These are phyloP conservation scores for Pilophorus perplexus DNA, from an alignment of 2,888 invertebrate species.

Conservation along the genomic window DNA sequence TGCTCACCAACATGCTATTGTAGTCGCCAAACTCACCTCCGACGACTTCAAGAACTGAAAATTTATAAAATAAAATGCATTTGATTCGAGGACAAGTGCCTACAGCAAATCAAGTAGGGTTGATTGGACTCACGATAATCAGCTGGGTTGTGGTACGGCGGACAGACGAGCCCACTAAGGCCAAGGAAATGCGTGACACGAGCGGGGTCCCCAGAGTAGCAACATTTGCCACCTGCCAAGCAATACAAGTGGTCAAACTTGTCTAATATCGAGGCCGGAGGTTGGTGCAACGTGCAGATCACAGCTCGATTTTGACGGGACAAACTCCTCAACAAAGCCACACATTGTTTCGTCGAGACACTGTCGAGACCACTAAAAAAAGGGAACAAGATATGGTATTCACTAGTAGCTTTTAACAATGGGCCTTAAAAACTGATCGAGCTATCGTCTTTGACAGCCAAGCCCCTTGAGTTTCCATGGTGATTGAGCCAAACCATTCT, in stretches of 20 bases:
- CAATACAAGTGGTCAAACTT: slow-evolving; percentile 88
- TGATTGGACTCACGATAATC: slow-evolving; percentile 84
- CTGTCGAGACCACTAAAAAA: slow-evolving; percentile 72
- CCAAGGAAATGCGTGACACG: slow-evolving; percentile 74
- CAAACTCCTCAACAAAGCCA: slow-evolving; percentile 74
- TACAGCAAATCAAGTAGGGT: too few relatives aligned
- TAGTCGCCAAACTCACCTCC: slow-evolving; percentile 70
- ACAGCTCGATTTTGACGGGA: slow-evolving; percentile 82
- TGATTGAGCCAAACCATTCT: not conserved
- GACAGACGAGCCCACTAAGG: slow-evolving; percentile 68
- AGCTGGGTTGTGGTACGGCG: slow-evolving; percentile 85
- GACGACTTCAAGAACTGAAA: slow-evolving; percentile 75
- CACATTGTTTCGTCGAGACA: slow-evolving; percentile 77
- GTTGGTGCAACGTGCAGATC: slow-evolving; percentile 88
- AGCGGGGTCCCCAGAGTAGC: slow-evolving; percentile 74
- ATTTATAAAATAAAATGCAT: too few relatives aligned
- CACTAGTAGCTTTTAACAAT: too few relatives aligned
- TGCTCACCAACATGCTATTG: slow-evolving; percentile 58
- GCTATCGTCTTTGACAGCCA: too few relatives aligned
- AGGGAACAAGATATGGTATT: too few relatives aligned
- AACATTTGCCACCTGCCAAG: slow-evolving; percentile 73
- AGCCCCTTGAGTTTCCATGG: not conserved
- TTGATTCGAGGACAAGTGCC: too few relatives aligned
- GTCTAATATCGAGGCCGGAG: slow-evolving; percentile 78
- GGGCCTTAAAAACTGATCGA: too few relatives aligned